Evolutionary conservation across 1,140 invertebrate genomes (phyloP).

Genomic region (Halesus radiatus): DNA sequence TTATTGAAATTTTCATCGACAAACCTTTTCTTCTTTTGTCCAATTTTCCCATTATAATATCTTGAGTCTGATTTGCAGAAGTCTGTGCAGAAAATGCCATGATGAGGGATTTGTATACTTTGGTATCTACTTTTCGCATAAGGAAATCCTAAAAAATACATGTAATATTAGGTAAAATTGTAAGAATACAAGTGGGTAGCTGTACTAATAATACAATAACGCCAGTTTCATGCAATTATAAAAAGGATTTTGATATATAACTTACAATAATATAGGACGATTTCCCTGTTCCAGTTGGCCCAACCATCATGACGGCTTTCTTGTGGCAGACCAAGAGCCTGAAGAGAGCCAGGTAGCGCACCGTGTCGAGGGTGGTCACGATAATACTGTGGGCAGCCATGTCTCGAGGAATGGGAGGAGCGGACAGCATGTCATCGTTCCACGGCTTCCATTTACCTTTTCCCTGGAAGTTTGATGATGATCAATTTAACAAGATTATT

Average conservation of each 20-base stretch:
- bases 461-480: constrained; percentile 66
- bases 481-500: no score
- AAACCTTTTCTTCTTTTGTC: constrained; percentile 92
- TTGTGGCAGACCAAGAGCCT: constrained; percentile 83
- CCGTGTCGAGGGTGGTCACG: constrained; percentile 91
- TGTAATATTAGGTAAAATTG: no score
- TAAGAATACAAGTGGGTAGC: no score
- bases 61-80: constrained; percentile 92
- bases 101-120: constrained; percentile 86
- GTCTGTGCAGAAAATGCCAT: constrained; percentile 96
- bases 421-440: constrained; percentile 85
- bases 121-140: constrained; percentile 84
- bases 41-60: constrained; percentile 95
- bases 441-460: constrained; percentile 93
- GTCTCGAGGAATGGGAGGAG: constrained; percentile 88
- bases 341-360: constrained; percentile 85
- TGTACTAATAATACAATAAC: no score
- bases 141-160: constrained; percentile 78
- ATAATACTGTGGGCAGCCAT: constrained; percentile 95
- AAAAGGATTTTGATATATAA: no score
- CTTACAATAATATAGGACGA: constrained; percentile 84
- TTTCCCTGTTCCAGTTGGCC: constrained; percentile 94
- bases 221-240: no score
- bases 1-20: no score
- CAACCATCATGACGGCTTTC: constrained; percentile 88